Evolutionary conservation across 2,113 vertebrate genomes (phyloP).

Genomic region (Apteryx owenii): DNA sequence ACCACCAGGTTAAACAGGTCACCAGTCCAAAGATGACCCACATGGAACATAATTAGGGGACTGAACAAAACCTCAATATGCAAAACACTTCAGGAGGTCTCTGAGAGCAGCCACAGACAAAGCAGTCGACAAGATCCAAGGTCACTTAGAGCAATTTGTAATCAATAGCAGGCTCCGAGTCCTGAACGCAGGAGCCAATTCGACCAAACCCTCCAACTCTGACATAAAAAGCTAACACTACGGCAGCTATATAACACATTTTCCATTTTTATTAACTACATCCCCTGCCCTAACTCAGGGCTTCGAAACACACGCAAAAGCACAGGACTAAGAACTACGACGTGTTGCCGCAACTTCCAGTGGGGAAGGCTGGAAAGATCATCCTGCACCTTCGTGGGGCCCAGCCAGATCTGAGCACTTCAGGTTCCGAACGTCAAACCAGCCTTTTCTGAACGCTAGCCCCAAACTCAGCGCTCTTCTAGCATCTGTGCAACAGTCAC

Average conservation of each 20-base stretch:
- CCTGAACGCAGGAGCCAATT: not conserved
- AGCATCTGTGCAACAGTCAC: too few species aligned
- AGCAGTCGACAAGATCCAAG: not conserved
- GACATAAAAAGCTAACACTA: not conserved
- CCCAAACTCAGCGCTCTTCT: too few species aligned
- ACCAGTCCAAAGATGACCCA: not conserved
- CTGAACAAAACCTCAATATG: not conserved
- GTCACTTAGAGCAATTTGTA: not conserved
- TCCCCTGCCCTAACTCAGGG: not conserved
- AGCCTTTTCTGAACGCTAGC: not conserved
- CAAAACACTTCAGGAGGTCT: too few species aligned
- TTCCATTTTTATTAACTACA: not conserved
- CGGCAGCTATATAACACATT: not conserved
- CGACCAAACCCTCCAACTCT: not conserved
- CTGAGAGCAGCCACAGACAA: not conserved
- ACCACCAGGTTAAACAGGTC: not conserved
- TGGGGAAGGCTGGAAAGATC: not conserved
- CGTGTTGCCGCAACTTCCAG: too few species aligned
- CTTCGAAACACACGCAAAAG: too few species aligned
- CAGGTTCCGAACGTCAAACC: not conserved
- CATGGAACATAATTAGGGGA: fast-evolving
- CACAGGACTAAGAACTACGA: too few species aligned
- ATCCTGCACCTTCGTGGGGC: not conserved
- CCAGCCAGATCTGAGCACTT: too few species aligned
- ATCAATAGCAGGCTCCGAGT: not conserved